phyloP scores from a whole-genome alignment of 2,888 invertebrate genomes.

The Protula sp. region DNA sequence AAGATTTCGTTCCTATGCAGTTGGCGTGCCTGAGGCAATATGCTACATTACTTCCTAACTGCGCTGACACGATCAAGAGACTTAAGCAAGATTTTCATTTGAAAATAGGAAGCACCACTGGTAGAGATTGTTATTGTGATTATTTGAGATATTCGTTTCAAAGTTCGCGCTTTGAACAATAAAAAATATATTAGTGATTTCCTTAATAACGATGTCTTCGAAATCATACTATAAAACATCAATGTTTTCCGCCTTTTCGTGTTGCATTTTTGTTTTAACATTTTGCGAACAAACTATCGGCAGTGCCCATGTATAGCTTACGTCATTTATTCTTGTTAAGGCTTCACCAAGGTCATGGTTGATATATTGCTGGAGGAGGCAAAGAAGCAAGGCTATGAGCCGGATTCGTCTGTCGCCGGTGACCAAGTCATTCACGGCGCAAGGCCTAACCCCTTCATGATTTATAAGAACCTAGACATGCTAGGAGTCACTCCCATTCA shows the following conservation, averaged over 20 bases:
- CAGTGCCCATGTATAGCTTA: too few species aligned
- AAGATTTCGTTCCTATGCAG: constrained; percentile 49
- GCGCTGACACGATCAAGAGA: constrained; percentile 31
- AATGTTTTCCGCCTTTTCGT: too few species aligned
- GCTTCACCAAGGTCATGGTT: constrained; percentile 43
- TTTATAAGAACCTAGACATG: constrained; percentile 52
- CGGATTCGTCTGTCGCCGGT: constrained; percentile 48
- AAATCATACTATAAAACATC: too few species aligned
- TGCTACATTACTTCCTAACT: constrained; percentile 41
- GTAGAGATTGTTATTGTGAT: too few species aligned
- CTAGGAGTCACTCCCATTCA: constrained; percentile 48
- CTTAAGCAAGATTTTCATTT: constrained; percentile 34
- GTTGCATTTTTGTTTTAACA: too few species aligned
- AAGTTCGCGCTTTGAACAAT: too few species aligned
- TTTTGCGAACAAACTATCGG: too few species aligned
- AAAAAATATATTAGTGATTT: too few species aligned
- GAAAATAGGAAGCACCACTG: constrained; percentile 48
- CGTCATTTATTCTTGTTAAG: too few species aligned
- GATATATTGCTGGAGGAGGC: constrained; percentile 42
- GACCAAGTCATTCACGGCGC: constrained; percentile 51
- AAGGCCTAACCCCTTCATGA: constrained; percentile 53
- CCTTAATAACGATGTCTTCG: too few species aligned
- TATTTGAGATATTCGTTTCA: too few species aligned
- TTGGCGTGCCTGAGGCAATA: constrained; percentile 36
- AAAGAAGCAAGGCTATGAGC: constrained; percentile 45